Evolutionary conservation across 2,113 vertebrate species (phyloP).

Genomic region (Catagonus wagneri): DNA sequence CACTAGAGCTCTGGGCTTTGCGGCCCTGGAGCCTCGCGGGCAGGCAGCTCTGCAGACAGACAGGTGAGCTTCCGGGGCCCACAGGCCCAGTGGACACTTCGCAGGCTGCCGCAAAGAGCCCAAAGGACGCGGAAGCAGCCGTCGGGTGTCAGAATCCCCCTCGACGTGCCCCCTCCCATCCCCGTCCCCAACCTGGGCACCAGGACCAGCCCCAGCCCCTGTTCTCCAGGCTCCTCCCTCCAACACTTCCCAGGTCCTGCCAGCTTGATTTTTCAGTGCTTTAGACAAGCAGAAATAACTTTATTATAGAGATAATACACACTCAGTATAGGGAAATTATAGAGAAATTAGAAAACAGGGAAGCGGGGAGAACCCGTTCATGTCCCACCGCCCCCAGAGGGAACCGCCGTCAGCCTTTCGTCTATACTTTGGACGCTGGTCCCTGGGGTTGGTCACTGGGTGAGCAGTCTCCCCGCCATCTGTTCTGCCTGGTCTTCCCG

Average conservation of each 20-base stretch:
- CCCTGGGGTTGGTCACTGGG: neutral
- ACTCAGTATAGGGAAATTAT: neutral
- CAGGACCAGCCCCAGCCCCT: neutral
- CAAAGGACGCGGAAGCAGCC: neutral
- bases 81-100: neutral
- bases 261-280: neutral
- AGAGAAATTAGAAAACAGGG: constrained; percentile 4
- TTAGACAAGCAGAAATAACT: constrained; percentile 6
- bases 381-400: neutral
- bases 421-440: neutral
- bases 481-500: neutral
- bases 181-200: neutral
- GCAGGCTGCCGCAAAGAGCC: neutral
- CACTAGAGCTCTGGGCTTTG: neutral
- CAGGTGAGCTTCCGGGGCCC: neutral
- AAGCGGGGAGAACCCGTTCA: neutral
- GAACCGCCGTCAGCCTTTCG: neutral
- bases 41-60: neutral
- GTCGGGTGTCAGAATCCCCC: rapidly evolving
- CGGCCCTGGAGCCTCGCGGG: neutral
- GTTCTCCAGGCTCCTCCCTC: neutral
- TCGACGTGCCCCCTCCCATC: too few relatives aligned
- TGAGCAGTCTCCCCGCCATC: neutral
- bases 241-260: neutral
- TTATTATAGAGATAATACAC: constrained; percentile 12